phyloP scores from a whole-genome alignment of 2,113 vertebrate genomes.

The Silurus glanis region DNA sequence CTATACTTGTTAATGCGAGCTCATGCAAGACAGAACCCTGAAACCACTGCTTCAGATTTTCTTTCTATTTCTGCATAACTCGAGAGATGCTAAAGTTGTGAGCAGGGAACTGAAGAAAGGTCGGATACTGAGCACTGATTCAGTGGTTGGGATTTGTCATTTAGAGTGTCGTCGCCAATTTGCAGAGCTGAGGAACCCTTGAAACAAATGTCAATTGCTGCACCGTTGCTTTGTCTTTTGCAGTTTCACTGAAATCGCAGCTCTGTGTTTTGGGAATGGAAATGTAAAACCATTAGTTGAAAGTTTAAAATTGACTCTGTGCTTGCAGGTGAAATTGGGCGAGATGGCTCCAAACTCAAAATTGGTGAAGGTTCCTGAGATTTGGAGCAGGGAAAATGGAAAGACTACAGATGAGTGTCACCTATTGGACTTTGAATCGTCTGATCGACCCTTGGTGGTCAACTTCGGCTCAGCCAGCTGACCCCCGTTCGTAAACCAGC shows the following conservation, averaged over 20 bases:
- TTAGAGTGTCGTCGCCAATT: background rate
- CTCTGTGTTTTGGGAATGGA: background rate
- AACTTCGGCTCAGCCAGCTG: conserved; percentile 98
- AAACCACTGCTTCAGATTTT: background rate
- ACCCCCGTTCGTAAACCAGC: conserved; percentile 93
- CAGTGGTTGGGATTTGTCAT: background rate
- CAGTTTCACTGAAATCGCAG: too few relatives aligned
- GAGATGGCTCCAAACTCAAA: conserved; percentile 91
- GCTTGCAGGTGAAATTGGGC: conserved; percentile 86
- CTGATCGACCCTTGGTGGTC: conserved; percentile 88
- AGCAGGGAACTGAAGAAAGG: background rate
- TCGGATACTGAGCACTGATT: background rate
- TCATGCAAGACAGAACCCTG: background rate
- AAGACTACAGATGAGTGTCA: conserved; percentile 73
- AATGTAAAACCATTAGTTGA: background rate
- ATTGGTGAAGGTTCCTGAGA: conserved; percentile 82
- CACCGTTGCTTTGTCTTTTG: too few relatives aligned
- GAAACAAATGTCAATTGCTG: background rate
- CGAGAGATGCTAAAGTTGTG: background rate
- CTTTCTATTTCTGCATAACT: too few relatives aligned
- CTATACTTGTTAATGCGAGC: background rate
- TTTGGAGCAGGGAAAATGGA: conserved; percentile 47
- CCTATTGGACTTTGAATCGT: conserved; percentile 90
- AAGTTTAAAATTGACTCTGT: background rate
- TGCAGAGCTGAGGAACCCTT: background rate